Evolutionary conservation across 2,113 vertebrate species (phyloP).

Genomic region (Gymnobelideus leadbeateri): DNA sequence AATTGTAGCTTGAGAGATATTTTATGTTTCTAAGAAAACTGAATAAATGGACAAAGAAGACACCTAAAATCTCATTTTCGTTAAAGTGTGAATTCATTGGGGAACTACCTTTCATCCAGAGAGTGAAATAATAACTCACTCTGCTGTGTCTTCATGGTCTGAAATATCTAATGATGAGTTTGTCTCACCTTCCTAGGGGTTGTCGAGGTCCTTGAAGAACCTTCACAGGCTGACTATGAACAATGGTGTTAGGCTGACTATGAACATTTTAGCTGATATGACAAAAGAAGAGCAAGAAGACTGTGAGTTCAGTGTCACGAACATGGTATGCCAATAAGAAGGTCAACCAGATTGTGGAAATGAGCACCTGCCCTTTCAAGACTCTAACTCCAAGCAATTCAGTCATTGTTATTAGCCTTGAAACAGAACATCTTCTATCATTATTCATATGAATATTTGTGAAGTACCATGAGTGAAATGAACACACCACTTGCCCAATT

Average conservation of each 20-base stretch:
- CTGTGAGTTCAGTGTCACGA: neutral
- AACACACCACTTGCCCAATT: neutral
- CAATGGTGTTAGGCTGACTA: neutral
- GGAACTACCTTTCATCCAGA: neutral
- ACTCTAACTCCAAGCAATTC: neutral
- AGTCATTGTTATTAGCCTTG: constrained; percentile 20
- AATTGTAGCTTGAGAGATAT: constrained; percentile 13
- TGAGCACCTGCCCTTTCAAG: neutral
- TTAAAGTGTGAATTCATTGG: constrained; percentile 9
- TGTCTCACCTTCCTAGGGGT: neutral
- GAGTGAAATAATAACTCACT: too few species aligned
- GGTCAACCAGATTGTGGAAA: neutral
- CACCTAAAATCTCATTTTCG: neutral
- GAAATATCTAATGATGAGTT: neutral
- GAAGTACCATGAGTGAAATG: constrained; percentile 24
- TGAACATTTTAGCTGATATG: neutral
- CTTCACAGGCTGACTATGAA: neutral
- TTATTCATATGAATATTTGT: constrained; percentile 36
- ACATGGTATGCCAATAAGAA: neutral
- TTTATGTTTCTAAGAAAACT: constrained; percentile 26
- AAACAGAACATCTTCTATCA: constrained; percentile 24
- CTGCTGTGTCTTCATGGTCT: neutral
- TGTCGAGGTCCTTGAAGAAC: neutral
- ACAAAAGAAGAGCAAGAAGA: neutral
- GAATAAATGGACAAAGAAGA: neutral